Conservation (phyloP, 2,113 vertebrate genomes). For the Myotis davidii region DNA sequence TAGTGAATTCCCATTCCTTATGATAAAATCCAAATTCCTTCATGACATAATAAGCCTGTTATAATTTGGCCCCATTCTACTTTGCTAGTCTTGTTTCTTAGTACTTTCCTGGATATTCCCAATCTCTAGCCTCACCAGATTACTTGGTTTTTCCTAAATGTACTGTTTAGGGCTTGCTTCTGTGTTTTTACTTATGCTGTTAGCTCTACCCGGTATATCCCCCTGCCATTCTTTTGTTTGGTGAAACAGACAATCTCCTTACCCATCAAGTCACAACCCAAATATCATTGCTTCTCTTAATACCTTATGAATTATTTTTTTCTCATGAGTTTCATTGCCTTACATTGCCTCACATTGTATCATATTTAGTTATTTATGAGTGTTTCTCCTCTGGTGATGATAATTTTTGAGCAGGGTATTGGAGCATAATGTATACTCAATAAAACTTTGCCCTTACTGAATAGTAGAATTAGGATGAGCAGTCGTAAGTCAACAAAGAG, state of each 20-base stretch:
- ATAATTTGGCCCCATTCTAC: not conserved
- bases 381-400: not conserved
- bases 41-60: not conserved
- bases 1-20: not conserved
- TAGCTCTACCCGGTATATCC: not conserved
- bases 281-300: slow-evolving; percentile 1
- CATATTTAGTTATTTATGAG: not conserved
- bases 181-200: not conserved
- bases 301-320: not conserved
- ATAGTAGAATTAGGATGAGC: not conserved
- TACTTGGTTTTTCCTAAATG: not conserved
- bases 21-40: not conserved
- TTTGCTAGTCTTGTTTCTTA: not conserved
- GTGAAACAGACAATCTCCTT: not conserved
- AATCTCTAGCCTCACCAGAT: not conserved
- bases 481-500: not conserved
- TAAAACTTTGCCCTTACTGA: not conserved
- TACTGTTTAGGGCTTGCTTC: not conserved
- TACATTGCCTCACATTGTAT: not conserved
- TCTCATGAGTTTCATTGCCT: not conserved
- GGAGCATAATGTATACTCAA: not conserved
- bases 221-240: slow-evolving; percentile 4
- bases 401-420: not conserved
- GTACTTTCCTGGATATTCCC: not conserved
- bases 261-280: not conserved